Conservation (phyloP, 2,888 invertebrate genomes). For the Noctua janthe region DNA sequence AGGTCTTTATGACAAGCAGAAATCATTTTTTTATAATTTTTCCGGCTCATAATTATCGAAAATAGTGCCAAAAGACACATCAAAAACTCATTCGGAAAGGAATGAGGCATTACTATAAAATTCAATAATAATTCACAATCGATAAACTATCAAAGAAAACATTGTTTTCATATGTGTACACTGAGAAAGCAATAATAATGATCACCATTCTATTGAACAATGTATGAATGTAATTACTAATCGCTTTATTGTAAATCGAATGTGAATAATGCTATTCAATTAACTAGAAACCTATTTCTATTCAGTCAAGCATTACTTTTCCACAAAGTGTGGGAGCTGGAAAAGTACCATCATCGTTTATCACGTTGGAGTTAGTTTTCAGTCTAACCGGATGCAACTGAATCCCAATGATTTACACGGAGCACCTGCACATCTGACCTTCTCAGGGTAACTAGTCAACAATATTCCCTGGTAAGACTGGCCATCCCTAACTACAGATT, state of each 20-base stretch:
- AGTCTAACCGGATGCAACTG: background rate
- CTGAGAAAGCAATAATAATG: conserved; percentile 10
- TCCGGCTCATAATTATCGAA: background rate
- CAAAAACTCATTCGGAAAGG: background rate
- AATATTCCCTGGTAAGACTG: background rate
- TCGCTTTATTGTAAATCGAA: conserved; percentile 31
- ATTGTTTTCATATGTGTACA: conserved; percentile 19
- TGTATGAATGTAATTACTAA: background rate
- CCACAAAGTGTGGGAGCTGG: background rate
- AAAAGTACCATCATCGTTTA: background rate
- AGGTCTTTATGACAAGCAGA: background rate
- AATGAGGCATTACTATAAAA: background rate
- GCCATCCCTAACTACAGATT: background rate
- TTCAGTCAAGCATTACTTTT: background rate
- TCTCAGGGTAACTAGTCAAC: background rate
- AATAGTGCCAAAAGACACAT: background rate
- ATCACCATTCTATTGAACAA: conserved; percentile 9
- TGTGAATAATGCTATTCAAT: background rate
- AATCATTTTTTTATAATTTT: background rate
- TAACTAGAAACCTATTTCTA: background rate
- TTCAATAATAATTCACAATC: background rate
- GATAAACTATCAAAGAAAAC: conserved; percentile 4
- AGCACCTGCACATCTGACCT: background rate
- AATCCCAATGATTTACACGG: background rate
- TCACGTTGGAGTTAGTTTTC: background rate